Conservation (phyloP, 2,888 invertebrate genomes). For the Bugula neritina region DNA sequence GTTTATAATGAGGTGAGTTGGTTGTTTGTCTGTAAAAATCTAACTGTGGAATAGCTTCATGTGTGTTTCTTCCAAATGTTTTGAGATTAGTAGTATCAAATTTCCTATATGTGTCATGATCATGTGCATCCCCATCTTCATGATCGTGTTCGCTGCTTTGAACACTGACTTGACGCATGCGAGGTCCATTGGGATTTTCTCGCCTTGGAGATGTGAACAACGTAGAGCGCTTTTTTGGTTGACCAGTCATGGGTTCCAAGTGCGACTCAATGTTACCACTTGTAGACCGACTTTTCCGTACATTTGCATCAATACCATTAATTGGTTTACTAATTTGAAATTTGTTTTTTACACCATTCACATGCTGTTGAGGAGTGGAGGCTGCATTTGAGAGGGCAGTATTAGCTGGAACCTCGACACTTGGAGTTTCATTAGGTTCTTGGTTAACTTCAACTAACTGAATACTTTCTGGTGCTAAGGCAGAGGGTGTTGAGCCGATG, state of each 20-base stretch:
- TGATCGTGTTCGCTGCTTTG: constrained; percentile 11
- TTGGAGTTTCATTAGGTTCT: too few relatives aligned
- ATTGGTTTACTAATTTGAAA: too few relatives aligned
- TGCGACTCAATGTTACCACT: neutral
- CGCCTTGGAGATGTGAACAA: neutral
- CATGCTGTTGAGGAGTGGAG: neutral
- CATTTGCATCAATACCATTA: neutral
- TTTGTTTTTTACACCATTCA: neutral
- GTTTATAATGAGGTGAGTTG: constrained; percentile 45
- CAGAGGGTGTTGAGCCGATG: neutral
- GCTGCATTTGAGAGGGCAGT: neutral
- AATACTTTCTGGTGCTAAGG: too few relatives aligned
- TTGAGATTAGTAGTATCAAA: constrained; percentile 62
- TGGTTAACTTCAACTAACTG: too few relatives aligned
- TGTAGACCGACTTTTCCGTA: neutral
- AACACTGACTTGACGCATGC: neutral
- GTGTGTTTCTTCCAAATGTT: constrained; percentile 57
- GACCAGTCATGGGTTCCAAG: neutral
- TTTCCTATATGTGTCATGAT: constrained; percentile 9
- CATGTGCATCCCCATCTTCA: neutral
- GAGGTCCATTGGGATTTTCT: neutral
- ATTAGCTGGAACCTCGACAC: neutral
- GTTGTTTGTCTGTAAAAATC: constrained; percentile 73
- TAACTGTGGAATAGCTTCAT: constrained; percentile 72
- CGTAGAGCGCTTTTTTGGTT: constrained; percentile 7